Conservation (phyloP, 2,113 vertebrate species). For the Myotis brandtii region DNA sequence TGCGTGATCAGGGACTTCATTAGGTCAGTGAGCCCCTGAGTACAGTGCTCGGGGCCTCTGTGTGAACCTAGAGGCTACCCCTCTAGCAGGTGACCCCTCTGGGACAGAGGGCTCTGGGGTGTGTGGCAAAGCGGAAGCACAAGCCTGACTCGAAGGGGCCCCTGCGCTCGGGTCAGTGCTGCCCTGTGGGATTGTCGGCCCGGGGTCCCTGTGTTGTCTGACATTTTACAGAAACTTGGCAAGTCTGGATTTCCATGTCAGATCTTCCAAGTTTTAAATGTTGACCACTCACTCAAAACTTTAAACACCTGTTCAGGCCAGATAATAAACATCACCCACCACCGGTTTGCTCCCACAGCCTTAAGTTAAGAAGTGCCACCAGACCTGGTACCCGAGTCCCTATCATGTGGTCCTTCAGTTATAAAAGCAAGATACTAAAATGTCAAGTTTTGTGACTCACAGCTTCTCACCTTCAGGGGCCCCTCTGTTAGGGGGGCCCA, state of each 20-base stretch:
- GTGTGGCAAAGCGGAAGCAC: background rate
- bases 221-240: background rate
- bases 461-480: background rate
- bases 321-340: background rate
- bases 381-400: background rate
- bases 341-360: background rate
- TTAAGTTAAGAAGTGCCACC: background rate
- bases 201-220: background rate
- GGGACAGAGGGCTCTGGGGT: background rate
- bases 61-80: background rate
- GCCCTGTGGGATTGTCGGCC: accelerated
- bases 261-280: background rate
- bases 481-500: background rate
- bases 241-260: background rate
- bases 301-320: background rate
- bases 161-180: no score
- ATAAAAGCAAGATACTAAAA: background rate
- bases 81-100: background rate
- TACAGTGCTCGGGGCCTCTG: accelerated
- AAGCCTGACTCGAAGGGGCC: accelerated
- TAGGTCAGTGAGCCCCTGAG: background rate
- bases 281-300: background rate
- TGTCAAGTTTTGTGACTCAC: background rate
- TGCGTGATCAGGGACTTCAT: background rate
- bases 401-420: background rate